phyloP scores from a whole-genome alignment of 2,113 vertebrate species.

The Psammodynastes pulverulentus region DNA sequence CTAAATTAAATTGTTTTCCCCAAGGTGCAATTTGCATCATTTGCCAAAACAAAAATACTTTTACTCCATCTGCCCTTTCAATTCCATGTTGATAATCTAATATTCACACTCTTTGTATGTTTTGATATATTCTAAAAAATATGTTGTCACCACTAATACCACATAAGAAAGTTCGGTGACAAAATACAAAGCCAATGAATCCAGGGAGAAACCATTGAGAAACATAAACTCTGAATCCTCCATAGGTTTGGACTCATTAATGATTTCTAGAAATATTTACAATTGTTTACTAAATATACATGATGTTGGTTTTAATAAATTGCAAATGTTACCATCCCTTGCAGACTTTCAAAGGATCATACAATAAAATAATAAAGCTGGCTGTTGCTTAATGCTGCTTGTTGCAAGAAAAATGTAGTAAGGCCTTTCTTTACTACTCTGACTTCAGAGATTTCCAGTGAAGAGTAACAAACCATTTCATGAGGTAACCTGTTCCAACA shows the following conservation, averaged over 20 bases:
- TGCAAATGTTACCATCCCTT: not conserved
- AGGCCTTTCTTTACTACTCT: not conserved
- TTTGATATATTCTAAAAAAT: not conserved
- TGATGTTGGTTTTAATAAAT: not conserved
- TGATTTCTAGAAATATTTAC: not conserved
- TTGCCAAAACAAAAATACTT: not conserved
- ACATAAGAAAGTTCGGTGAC: not conserved
- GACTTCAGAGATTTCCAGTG: not conserved
- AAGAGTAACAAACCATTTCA: not conserved
- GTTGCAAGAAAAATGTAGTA: not conserved
- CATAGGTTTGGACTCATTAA: not conserved
- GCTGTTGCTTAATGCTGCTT: not conserved
- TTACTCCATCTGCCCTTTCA: not conserved
- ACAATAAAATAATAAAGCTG: not conserved
- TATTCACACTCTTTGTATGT: not conserved
- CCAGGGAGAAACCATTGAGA: not conserved
- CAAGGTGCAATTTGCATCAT: not conserved
- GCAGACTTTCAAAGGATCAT: not conserved
- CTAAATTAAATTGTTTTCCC: not conserved
- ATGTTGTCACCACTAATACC: not conserved
- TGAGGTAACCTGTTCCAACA: not conserved
- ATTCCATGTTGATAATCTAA: not conserved
- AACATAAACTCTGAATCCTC: not conserved
- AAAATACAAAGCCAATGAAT: not conserved
- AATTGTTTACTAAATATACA: not conserved